A percentile compares a stretch with the other conserved stretches of the same genome.
phyloP scores from a whole-genome alignment of 1,140 invertebrate genomes.

The Drosophila rufa region DNA sequence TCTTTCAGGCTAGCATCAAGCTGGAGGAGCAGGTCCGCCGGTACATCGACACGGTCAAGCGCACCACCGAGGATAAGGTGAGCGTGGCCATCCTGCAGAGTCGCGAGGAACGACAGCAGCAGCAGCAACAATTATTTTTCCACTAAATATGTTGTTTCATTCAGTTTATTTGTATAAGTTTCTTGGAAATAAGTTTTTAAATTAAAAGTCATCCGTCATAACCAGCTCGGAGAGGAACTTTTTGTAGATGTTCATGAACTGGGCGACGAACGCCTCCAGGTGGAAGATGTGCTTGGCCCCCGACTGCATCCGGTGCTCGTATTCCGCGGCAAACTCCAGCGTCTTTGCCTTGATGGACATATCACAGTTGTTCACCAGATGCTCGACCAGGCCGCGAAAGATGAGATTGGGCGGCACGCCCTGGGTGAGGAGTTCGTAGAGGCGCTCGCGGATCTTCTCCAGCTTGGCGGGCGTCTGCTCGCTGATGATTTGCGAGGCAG shows the following conservation, averaged over 20 bases:
- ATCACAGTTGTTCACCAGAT: slow-evolving; percentile 95
- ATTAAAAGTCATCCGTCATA: slow-evolving; percentile 83
- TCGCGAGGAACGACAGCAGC: slow-evolving; percentile 50
- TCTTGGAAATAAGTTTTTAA: slow-evolving; percentile 7
- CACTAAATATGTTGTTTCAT: slow-evolving; percentile 12
- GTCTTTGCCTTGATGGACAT: slow-evolving; percentile 94
- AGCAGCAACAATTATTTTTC: neutral
- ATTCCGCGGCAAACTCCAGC: slow-evolving; percentile 93
- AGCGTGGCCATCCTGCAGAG: slow-evolving; percentile 67
- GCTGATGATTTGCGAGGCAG: slow-evolving; percentile 93
- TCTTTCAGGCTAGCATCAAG: slow-evolving; percentile 85
- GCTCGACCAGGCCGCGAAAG: slow-evolving; percentile 94
- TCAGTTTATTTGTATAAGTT: slow-evolving; percentile 26
- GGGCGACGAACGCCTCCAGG: slow-evolving; percentile 97
- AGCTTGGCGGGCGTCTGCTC: slow-evolving; percentile 95
- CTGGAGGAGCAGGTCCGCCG: slow-evolving; percentile 86
- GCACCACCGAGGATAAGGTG: slow-evolving; percentile 87
- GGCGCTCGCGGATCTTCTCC: slow-evolving; percentile 92
- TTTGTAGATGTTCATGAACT: slow-evolving; percentile 98
- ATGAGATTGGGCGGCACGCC: slow-evolving; percentile 97
- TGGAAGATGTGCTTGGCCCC: slow-evolving; percentile 98
- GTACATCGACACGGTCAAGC: slow-evolving; percentile 86
- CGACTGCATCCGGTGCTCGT: slow-evolving; percentile 95
- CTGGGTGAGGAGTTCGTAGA: slow-evolving; percentile 97
- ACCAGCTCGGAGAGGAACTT: slow-evolving; percentile 91